Base-by-base conservation (phyloP, 2,888 invertebrate genomes). In the Andrena hattorfiana region DNA sequence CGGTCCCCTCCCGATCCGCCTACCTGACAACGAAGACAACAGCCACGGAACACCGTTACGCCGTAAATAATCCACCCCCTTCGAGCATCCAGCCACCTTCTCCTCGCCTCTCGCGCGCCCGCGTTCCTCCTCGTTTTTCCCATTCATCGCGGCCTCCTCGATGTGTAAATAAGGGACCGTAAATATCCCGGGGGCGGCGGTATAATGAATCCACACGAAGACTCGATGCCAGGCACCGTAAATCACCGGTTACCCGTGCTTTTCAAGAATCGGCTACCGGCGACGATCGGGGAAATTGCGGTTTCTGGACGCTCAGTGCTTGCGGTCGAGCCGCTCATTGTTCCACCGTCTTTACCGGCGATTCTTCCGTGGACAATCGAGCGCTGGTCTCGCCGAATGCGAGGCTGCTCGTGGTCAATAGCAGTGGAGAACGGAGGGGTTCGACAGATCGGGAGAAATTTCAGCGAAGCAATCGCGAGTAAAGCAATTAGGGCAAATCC, bases 31-130 rank as follows among this genome's bases (percentile, higher is more conserved):
- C 75, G 72, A 63, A 78, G 78, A 86, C 82, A 84, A 85, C 74
- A 75, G 70, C 72, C 67, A 56, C 67, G 84, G 71, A 59, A 82
- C 78, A 88, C 86, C 77, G 86, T 90, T 85, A 86, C 73, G 83
- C 87, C 88, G 89, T 91, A 91, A 90, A 91, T 91, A 91, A 90
- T 91, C 89, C 88, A 90, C 89, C 90, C 89, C 77, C 64, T 90
- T 85, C 82, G 77, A 84, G 77, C 78, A 86, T 80, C 84, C 75
- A 77, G 76, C 56, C 77, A 72, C 81, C 69, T 64, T 28, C 35
- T 84, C 85, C 81, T 85, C 85, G 78, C 76, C 56, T 78, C 75
- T 23, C 63, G 49, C 60, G 42, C 13, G 4, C 13, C 30, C 16
- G 20, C 51, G 42, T 26, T 20, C 60, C 16, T 8, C 42, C 8